phyloP scores from a whole-genome alignment of 2,113 vertebrate species.

The Salvelinus sp. region DNA sequence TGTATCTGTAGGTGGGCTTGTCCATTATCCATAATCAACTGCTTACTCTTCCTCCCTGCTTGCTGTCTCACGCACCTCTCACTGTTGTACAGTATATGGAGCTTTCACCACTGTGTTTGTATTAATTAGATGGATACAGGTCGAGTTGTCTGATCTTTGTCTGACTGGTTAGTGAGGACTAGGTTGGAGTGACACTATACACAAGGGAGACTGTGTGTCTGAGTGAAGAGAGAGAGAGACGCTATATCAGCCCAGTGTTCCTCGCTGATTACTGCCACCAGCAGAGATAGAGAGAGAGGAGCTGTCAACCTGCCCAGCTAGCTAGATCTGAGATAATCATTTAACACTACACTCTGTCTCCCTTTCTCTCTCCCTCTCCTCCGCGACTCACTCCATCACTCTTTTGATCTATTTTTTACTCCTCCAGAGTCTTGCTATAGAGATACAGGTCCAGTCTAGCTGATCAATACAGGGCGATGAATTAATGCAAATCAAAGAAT shows the following conservation, averaged over 20 bases:
- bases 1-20: background rate
- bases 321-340: too few species aligned
- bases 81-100: too few species aligned
- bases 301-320: background rate
- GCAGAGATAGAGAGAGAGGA: background rate
- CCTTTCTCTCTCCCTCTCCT: too few species aligned
- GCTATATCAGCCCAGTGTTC: background rate
- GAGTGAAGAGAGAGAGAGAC: background rate
- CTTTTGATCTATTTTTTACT: too few species aligned
- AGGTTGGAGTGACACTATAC: slow-evolving; percentile 33
- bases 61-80: background rate
- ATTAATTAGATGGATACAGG: slow-evolving; percentile 10
- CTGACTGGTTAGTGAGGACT: background rate
- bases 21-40: too few species aligned
- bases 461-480: too few species aligned
- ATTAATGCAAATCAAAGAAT: too few species aligned
- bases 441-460: too few species aligned
- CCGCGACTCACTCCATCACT: too few species aligned
- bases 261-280: background rate
- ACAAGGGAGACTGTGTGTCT: slow-evolving; percentile 19
- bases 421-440: too few species aligned
- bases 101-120: background rate
- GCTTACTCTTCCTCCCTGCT: background rate
- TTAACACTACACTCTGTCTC: too few species aligned
- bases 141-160: slow-evolving; percentile 6